Conservation (phyloP, 2,797 vertebrate species). For the Gymnodraco acuticeps region DNA sequence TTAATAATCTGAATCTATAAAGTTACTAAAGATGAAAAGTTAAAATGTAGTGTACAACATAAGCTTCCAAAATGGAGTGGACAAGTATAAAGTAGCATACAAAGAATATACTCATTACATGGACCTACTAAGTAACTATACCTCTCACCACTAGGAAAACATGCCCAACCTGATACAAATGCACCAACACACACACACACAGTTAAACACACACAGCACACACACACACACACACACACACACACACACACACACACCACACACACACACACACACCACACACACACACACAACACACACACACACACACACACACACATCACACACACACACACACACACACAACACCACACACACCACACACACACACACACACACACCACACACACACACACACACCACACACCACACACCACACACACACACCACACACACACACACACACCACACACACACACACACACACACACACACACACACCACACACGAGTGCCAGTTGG, state of each 20-base stretch:
- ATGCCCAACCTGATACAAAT: slow-evolving; percentile 18
- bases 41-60: too few relatives aligned
- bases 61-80: too few relatives aligned
- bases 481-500: slow-evolving; percentile 64
- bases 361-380: slow-evolving; percentile 12
- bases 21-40: too few relatives aligned
- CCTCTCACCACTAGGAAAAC: too few relatives aligned
- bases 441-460: slow-evolving; percentile 25
- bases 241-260: slow-evolving; percentile 22
- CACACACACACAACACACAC: slow-evolving; percentile 5
- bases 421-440: slow-evolving; percentile 17
- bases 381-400: neutral
- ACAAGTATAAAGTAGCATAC: too few relatives aligned
- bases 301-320: neutral
- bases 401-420: slow-evolving; percentile 13
- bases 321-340: slow-evolving; percentile 19
- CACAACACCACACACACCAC: too few relatives aligned
- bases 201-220: slow-evolving; percentile 1
- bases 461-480: slow-evolving; percentile 12
- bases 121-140: too few relatives aligned
- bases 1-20: too few relatives aligned
- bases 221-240: slow-evolving; percentile 7
- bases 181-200: slow-evolving; percentile 7
- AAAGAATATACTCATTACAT: too few relatives aligned
- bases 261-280: slow-evolving; percentile 28